These are phyloP conservation scores for Psammodynastes pulverulentus DNA, from an alignment of 2,113 vertebrate genomes.

Conservation along the genomic window DNA sequence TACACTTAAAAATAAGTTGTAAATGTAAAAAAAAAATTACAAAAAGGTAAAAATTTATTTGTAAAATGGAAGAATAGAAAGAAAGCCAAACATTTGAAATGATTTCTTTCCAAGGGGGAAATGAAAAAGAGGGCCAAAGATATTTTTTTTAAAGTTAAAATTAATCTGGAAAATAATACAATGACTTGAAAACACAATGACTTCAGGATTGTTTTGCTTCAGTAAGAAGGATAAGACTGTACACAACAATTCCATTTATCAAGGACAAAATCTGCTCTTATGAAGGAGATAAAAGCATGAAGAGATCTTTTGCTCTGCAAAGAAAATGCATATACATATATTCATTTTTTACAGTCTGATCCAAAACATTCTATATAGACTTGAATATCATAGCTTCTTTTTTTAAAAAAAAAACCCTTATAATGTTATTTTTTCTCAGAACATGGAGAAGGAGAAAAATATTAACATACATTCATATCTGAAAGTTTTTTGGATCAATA, in stretches of 20 bases:
- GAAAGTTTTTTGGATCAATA: slow-evolving; percentile 43
- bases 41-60: not conserved
- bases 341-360: slow-evolving; percentile 23
- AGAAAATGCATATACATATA: slow-evolving; percentile 8
- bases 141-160: slow-evolving; percentile 1
- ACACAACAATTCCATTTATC: slow-evolving; percentile 5
- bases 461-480: slow-evolving; percentile 38
- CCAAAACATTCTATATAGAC: not conserved
- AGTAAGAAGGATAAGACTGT: not conserved
- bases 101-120: not conserved
- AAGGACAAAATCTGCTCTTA: slow-evolving; percentile 16
- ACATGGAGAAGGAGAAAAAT: slow-evolving; percentile 29
- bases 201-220: slow-evolving; percentile 2
- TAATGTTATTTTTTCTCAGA: slow-evolving; percentile 31
- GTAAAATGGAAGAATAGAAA: slow-evolving; percentile 16
- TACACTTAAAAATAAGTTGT: not conserved
- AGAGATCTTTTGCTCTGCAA: not conserved
- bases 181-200: not conserved
- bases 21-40: not conserved
- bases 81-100: slow-evolving; percentile 21
- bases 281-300: slow-evolving; percentile 28
- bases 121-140: not conserved
- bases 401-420: slow-evolving; percentile 18
- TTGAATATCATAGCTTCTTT: not conserved
- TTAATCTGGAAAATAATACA: slow-evolving; percentile 14